These are phyloP conservation scores for Odocoileus virginianus DNA, from an alignment of 2,113 vertebrate species.

Conservation along the genomic window DNA sequence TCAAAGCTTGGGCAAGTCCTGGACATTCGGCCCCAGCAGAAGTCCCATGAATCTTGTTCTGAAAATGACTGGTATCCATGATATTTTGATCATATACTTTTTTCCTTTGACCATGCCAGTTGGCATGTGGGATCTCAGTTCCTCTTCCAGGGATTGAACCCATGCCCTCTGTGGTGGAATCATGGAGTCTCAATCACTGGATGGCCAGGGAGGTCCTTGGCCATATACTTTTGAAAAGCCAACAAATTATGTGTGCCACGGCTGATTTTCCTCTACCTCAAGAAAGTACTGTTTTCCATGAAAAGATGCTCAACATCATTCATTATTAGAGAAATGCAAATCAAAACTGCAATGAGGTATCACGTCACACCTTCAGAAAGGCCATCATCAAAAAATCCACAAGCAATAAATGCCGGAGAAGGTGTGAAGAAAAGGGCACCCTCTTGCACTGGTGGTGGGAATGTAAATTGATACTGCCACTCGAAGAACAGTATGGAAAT, in stretches of 20 bases:
- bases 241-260: neutral
- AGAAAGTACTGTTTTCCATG: neutral
- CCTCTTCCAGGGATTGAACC: neutral
- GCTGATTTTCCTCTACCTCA: neutral
- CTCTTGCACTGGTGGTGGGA: neutral
- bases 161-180: rapidly evolving
- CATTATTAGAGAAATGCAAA: neutral
- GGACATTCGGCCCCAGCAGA: neutral
- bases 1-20: neutral
- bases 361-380: neutral
- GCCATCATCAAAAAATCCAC: neutral
- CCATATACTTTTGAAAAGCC: neutral
- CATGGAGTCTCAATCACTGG: neutral
- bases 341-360: neutral
- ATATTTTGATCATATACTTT: neutral
- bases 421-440: neutral
- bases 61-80: neutral
- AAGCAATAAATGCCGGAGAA: neutral
- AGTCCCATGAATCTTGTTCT: neutral
- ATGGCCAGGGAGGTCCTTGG: neutral
- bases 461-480: neutral
- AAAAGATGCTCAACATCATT: neutral
- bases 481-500: neutral
- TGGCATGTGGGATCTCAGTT: neutral
- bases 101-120: neutral